phyloP scores from a whole-genome alignment of 2,888 invertebrate genomes.

The Strigamia transsilvanica region DNA sequence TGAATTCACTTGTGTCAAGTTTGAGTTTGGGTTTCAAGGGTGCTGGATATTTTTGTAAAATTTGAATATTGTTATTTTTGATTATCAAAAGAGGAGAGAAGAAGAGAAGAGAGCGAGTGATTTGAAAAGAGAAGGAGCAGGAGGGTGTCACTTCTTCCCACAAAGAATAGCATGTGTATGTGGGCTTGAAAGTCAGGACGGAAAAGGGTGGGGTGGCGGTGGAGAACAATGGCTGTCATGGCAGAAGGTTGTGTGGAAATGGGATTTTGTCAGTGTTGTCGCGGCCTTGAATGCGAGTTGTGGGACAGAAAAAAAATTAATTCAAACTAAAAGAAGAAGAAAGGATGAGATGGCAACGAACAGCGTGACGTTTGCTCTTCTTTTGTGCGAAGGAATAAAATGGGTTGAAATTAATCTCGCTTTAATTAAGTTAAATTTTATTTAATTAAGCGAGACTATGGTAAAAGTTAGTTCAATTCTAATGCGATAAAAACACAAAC shows the following conservation, averaged over 20 bases:
- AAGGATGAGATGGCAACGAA: conserved; percentile 10
- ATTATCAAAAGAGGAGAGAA: too few species aligned
- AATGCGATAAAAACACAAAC: conserved; percentile 18
- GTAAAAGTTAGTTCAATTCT: neutral
- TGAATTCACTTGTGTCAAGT: neutral
- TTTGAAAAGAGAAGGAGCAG: neutral
- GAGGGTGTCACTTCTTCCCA: neutral
- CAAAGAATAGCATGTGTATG: neutral
- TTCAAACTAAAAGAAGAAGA: neutral
- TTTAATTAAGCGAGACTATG: conserved; percentile 24
- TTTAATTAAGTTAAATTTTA: conserved; percentile 46
- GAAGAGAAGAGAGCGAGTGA: neutral
- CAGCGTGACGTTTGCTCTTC: conserved; percentile 44
- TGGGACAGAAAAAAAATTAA: conserved; percentile 12
- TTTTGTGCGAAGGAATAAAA: conserved; percentile 30
- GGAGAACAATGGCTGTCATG: conserved; percentile 37
- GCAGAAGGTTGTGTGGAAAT: conserved; percentile 27
- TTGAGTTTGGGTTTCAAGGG: neutral
- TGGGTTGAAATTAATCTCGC: conserved; percentile 35
- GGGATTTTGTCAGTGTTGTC: conserved; percentile 48
- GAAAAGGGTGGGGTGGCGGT: neutral
- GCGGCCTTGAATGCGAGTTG: conserved; percentile 20
- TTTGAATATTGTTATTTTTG: conserved; percentile 25
- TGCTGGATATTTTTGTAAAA: conserved; percentile 14
- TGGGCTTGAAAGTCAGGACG: neutral